Evolutionary conservation across 2,888 invertebrate genomes (phyloP), one percentile per base, ranked within the genome.

Genomic region (Chamaedrilus cognettii): DNA sequence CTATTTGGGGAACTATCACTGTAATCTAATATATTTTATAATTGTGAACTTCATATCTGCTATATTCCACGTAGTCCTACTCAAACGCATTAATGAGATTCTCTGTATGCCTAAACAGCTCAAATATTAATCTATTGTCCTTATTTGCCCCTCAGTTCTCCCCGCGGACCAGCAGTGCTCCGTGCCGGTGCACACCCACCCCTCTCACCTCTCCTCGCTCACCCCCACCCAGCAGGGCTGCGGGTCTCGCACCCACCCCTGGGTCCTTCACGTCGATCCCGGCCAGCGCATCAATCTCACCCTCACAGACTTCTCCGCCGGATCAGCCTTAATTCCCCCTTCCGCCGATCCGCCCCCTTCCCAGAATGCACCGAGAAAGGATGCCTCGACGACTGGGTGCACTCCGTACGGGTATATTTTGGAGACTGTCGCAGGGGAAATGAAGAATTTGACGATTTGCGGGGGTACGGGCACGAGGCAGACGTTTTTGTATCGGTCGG

Each of bases 201-300:
- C 64, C 19, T 26, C 57, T 11, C 64, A 55, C 1, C n/a, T 64
- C 15, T 32, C 64, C 7, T 50, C 55, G 2, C 64, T 55, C 26
- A 33, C 64, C 28, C 15, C 19, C 56, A 56, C 26, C 56, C 32
- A 33, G 51, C 34, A 11, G 51, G 59, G 52, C 26, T 66, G 61
- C 42, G 66, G 66, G n/a, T 55, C 61, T 26, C 52, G 23, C 30
- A 33, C 26, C 26, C 61, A 62, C 32, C 66, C 68, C n/a, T 61
- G 60, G 65, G 33, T 15, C 15, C 7, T 68, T 3, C 30, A 61
- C 49, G 65, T 49, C 30, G 52, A 55, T 31, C 60, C 65, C 5
- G 68, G 68, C 30, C 68, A 68, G 34, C 34, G 31, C 5, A 52
- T 68, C 61, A 68, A 55, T 57, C 26, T 68, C 33, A 60, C 61